Evolutionary conservation across 2,113 vertebrate species (phyloP), one percentile per base, ranked within the genome.

Genomic region (Dendropsophus ebraccatus): DNA sequence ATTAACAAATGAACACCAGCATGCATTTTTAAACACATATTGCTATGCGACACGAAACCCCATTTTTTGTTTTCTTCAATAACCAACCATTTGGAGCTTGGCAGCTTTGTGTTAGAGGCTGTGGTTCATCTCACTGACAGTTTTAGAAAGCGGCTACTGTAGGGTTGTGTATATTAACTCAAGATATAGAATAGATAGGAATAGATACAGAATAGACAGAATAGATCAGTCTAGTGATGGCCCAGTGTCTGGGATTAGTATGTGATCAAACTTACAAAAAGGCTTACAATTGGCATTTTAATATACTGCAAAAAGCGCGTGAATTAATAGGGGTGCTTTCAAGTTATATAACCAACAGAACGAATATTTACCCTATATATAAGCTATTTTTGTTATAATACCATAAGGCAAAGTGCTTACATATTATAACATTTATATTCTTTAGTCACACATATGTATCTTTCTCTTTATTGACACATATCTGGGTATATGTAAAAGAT

Each of bases 1-100:
- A 58, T 72, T 79, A 86, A 86, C 62, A 80, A 80, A 81, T 80
- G 76, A 86, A 72, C 76, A 81, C 84, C n/a, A 28, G 52, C 50
- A 81, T 81, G 76, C 70, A 81, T 86, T 72, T 56, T 58, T 49
- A 14, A 76, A 74, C 83, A 84, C 83, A 84, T 30, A 41, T 76
- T 77, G 41, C 83, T 32, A 84, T 32, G 56, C 56, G n/a, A 72
- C 54, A 30, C 32, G 17, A 62, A 76, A 84, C 76, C 50, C 41
- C 41, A 65, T 30, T 65, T n/a, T 30, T 35, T 84, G 54, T 74
- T 76, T 84, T 84, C 82, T 65, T 76, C 75, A 60, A 84, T 35
- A 74, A 76, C 72, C 56, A 76, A 41, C n/a, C 41, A 32, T 76
- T 50, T 65, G 41, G 17, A 49, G 65, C 25, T 65, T 84, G 82